These are phyloP conservation scores for Chloropsis cyanopogon DNA, from an alignment of 2,113 vertebrate species.

Conservation along the genomic window DNA sequence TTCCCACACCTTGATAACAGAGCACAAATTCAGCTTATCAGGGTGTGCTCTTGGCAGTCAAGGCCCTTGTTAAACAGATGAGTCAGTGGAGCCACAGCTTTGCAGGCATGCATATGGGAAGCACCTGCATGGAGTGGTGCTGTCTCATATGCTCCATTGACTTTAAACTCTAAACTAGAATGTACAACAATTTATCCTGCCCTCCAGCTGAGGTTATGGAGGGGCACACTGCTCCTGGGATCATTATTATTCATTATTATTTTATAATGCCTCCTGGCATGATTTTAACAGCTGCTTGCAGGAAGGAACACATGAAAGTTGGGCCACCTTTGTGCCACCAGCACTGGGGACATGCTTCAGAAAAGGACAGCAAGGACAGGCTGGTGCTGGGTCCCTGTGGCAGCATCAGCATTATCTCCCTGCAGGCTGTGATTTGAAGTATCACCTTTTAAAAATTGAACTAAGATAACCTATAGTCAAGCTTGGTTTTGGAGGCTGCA, in stretches of 20 bases:
- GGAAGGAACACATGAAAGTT: neutral
- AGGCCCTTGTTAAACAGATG: neutral
- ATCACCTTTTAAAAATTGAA: neutral
- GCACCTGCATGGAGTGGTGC: neutral
- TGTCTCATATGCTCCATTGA: neutral
- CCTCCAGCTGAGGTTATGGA: neutral
- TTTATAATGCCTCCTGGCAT: neutral
- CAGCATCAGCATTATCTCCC: neutral
- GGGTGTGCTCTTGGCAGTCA: neutral
- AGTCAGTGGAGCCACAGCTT: neutral
- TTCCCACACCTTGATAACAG: neutral
- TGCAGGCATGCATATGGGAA: neutral
- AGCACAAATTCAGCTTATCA: neutral
- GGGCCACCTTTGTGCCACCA: neutral
- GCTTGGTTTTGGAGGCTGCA: neutral
- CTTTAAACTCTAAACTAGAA: neutral
- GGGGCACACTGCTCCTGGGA: neutral
- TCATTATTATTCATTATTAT: constrained; percentile 19
- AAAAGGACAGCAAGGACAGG: neutral
- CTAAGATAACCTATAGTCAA: neutral
- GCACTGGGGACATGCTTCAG: neutral
- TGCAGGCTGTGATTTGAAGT: neutral
- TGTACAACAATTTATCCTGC: neutral
- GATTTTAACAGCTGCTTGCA: neutral
- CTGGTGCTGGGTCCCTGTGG: neutral